A percentile compares a stretch with the other conserved stretches of the same genome.
Conservation (phyloP, 2,797 vertebrate species). For the Pitangus sulphuratus region DNA sequence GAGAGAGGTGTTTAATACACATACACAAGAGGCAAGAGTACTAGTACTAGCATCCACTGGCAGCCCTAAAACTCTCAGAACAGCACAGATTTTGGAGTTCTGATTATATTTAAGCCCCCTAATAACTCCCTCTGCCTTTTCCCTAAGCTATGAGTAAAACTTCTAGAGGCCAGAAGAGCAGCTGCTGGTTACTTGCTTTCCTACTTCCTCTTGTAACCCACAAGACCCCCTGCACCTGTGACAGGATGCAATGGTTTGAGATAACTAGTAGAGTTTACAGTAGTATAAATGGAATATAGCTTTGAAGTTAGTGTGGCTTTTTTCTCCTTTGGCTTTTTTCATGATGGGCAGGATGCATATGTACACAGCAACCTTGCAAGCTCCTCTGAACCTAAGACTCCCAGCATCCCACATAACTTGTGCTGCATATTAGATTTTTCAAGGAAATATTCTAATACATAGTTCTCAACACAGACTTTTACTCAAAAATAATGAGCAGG, state of each 20-base stretch:
- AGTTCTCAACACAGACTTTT: not conserved
- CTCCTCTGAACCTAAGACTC: not conserved
- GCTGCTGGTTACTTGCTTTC: not conserved
- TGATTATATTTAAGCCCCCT: not conserved
- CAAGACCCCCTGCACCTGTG: not conserved
- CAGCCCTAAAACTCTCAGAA: constrained; percentile 36
- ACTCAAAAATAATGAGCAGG: not conserved
- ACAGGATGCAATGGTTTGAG: not conserved
- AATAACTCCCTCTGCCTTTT: not conserved
- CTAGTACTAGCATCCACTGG: constrained; percentile 1
- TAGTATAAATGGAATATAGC: not conserved
- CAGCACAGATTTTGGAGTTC: not conserved
- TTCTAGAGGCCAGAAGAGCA: not conserved
- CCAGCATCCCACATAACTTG: not conserved
- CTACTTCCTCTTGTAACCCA: not conserved
- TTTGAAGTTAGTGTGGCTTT: too few species aligned
- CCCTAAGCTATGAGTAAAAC: not conserved
- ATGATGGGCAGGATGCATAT: not conserved
- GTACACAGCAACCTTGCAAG: not conserved
- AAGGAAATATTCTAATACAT: not conserved
- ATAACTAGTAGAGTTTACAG: not conserved
- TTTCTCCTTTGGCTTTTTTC: not conserved
- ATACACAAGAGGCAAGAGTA: not conserved
- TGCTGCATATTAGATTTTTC: not conserved
- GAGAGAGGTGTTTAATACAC: not conserved